Percentiles rank a stretch among this genome's conserved stretches.
Conservation (phyloP, 1,140 invertebrate genomes). For the Asobara japonica region DNA sequence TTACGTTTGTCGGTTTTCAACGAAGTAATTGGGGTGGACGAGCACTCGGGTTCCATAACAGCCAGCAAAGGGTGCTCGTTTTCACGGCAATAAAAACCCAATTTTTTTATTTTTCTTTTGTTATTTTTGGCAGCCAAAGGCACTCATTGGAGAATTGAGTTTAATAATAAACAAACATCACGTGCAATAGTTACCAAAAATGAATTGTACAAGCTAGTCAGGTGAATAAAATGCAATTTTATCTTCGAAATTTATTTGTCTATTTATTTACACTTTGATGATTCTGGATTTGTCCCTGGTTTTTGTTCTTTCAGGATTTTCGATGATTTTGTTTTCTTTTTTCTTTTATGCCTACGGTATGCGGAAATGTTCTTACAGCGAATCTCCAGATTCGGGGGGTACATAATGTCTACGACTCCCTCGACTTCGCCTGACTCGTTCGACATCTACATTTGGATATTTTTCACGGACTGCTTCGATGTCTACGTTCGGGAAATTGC, state of each 20-base stretch:
- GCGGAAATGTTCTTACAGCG: neutral
- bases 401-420: neutral
- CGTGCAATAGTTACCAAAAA: slow-evolving; percentile 29
- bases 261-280: neutral
- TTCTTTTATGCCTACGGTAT: too few species aligned
- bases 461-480: slow-evolving; percentile 75
- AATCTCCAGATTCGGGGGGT: neutral
- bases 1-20: slow-evolving; percentile 17
- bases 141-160: slow-evolving; percentile 17
- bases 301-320: neutral
- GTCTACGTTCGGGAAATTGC: slow-evolving; percentile 81
- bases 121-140: slow-evolving; percentile 4
- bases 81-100: slow-evolving; percentile 4
- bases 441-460: slow-evolving; percentile 82
- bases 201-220: slow-evolving; percentile 41
- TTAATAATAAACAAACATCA: slow-evolving; percentile 19
- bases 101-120: too few species aligned
- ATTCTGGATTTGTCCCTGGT: neutral
- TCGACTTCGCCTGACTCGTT: slow-evolving; percentile 67
- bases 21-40: neutral
- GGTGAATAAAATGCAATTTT: slow-evolving; percentile 40
- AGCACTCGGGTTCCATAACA: slow-evolving; percentile 25
- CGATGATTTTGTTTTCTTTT: too few species aligned
- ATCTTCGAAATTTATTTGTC: slow-evolving; percentile 24
- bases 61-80: slow-evolving; percentile 1